Base-by-base conservation (phyloP, 1,140 invertebrate genomes). In the fruit fly (Drosophila melanogaster) region DNA sequence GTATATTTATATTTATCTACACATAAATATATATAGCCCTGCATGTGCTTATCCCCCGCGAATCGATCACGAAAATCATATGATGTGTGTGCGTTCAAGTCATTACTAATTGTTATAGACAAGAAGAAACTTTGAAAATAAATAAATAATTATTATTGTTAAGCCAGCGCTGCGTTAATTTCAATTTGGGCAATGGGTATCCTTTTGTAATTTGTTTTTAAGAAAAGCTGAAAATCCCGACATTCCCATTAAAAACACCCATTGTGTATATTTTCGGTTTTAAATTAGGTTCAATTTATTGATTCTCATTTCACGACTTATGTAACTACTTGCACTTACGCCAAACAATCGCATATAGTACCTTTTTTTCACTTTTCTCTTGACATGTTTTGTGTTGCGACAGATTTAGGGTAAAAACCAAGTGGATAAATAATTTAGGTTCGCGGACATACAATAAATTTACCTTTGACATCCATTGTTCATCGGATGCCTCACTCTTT, bases 241-340 rank as follows among this genome's bases (percentile, higher is more conserved):
- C 2, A 2, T 30, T 3, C 30, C 30, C 8, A 30, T 30, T 30
- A 8, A 30, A 12, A 14, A 3, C n/a, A 17, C 33, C 2, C 17
- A 37, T 12, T 8, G 0, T 2, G n/a, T 11, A n/a, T 3, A 7
- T 33, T 33, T 50, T 50, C 30, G 26, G 33, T 43, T 67, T 65
- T 65, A 67, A 65, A 67, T 67, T 67, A 65, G 65, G 46, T 67
- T 67, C 64, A 67, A 65, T 67, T 67, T 67, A 67, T 67, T 67
- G 44, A 65, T 67, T 53, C 12, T 65, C 60, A 37, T 51, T 65
- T 65, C 51, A 19, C 47, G 47, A 15, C 53, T 71, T 71, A 15
- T 37, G 70, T 71, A 57, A 70, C 57, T 70, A 59, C 44, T 67
- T 53, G 46, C 64, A 67, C 46, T 66, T 66, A n/a, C 44, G 44